These are phyloP conservation scores for Xerus rutilus DNA, from an alignment of 2,797 vertebrate genomes.

Conservation along the genomic window DNA sequence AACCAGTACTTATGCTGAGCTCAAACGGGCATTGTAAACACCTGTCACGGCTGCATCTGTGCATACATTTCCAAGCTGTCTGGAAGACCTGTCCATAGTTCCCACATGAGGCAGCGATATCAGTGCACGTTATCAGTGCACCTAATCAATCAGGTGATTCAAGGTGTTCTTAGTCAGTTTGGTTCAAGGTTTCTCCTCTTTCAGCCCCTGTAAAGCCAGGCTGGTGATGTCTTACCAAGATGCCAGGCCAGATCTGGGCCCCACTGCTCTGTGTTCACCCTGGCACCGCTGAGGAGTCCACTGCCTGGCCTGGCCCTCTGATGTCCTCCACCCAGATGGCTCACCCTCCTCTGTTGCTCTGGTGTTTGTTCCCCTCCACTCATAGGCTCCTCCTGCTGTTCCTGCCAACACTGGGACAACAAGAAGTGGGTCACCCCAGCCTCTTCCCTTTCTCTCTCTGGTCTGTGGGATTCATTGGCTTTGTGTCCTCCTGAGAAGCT, in stretches of 20 bases:
- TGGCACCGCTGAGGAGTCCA: not conserved
- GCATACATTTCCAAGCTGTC: not conserved
- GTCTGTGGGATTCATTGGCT: too few relatives aligned
- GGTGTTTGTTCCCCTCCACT: not conserved
- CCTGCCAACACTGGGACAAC: not conserved
- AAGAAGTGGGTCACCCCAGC: not conserved
- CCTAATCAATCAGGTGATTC: too few relatives aligned
- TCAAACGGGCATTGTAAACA: not conserved
- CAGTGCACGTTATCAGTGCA: not conserved
- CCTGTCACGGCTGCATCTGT: not conserved
- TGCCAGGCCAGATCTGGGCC: not conserved
- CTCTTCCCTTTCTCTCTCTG: not conserved
- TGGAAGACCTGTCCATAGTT: not conserved
- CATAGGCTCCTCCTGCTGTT: not conserved
- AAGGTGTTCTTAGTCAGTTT: not conserved
- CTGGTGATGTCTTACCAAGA: not conserved
- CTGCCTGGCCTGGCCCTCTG: fast-evolving
- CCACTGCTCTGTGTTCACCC: not conserved
- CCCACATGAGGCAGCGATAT: not conserved
- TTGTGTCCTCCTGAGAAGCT: not conserved
- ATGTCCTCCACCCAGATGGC: not conserved
- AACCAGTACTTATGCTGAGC: not conserved
- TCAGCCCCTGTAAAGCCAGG: not conserved
- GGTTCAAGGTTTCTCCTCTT: not conserved
- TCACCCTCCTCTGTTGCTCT: too few relatives aligned